Percentiles rank a stretch among this genome's conserved stretches.
Evolutionary conservation across 2,797 vertebrate species (phyloP).

Genomic region (Hemitrygon akajei): DNA sequence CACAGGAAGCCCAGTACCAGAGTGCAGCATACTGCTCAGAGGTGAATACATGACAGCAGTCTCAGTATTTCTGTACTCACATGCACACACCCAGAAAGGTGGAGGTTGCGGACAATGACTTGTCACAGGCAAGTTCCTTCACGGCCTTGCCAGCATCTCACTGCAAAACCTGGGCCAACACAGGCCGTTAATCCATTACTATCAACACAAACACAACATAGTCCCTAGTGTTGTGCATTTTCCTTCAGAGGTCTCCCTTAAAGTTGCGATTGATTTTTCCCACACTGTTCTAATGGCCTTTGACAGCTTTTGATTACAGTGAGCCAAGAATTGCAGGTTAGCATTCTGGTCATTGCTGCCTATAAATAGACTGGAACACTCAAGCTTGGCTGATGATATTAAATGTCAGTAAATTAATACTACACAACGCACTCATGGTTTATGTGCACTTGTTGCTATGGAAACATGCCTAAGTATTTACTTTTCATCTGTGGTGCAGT

Average conservation of each 20-base stretch:
- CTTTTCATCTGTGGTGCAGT: conserved; percentile 18
- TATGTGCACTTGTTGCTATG: conserved; percentile 3
- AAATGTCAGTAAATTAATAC: conserved; percentile 27
- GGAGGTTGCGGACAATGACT: no score
- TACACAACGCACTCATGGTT: conserved; percentile 6
- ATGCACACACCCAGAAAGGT: no score
- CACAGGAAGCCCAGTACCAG: no score
- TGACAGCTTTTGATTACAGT: neutral
- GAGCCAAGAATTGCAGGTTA: conserved; percentile 2
- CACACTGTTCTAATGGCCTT: neutral
- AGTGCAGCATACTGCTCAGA: no score
- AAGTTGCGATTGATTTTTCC: neutral
- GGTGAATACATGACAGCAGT: no score
- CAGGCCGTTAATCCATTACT: neutral
- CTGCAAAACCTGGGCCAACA: neutral
- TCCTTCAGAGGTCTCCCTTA: neutral
- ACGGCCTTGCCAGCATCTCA: no score
- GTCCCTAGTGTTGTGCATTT: neutral
- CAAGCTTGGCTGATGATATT: conserved; percentile 11
- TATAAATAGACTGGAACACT: conserved; percentile 17
- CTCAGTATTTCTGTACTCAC: no score
- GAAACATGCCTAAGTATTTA: neutral
- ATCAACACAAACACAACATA: neutral
- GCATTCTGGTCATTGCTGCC: neutral
- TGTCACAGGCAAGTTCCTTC: no score